These are phyloP conservation scores for Helarctos malayanus DNA, from an alignment of 2,797 vertebrate species.

Conservation along the genomic window DNA sequence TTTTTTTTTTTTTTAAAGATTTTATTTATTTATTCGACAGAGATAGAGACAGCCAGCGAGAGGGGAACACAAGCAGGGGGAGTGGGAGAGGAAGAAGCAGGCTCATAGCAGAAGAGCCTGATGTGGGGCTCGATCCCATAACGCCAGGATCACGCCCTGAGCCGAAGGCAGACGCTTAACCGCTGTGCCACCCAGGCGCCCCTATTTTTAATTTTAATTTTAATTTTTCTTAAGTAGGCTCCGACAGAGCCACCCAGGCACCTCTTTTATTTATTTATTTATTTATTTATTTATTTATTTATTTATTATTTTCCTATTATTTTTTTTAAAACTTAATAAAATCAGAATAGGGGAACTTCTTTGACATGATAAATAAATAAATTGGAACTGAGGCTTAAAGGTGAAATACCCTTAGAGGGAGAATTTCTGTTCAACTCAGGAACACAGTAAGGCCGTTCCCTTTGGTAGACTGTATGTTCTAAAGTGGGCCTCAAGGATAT, in stretches of 20 bases:
- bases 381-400: constrained; percentile 21
- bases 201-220: not conserved
- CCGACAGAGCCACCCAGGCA: not conserved
- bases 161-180: no score
- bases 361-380: constrained; percentile 26
- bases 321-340: not conserved
- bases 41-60: no score
- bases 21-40: no score
- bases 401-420: not conserved
- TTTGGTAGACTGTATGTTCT: not conserved
- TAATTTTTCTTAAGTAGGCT: not conserved
- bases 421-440: not conserved
- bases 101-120: no score
- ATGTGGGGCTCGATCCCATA: no score
- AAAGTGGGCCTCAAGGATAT: not conserved
- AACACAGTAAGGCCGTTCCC: not conserved
- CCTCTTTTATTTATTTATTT: not conserved
- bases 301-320: not conserved
- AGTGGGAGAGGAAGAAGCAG: no score
- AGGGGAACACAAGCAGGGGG: no score
- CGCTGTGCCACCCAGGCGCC: no score
- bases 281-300: no score
- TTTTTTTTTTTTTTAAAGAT: no score
- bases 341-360: not conserved
- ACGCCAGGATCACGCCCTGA: no score